These are phyloP conservation scores for Natator depressus DNA, from an alignment of 2,113 vertebrate species.

Conservation along the genomic window DNA sequence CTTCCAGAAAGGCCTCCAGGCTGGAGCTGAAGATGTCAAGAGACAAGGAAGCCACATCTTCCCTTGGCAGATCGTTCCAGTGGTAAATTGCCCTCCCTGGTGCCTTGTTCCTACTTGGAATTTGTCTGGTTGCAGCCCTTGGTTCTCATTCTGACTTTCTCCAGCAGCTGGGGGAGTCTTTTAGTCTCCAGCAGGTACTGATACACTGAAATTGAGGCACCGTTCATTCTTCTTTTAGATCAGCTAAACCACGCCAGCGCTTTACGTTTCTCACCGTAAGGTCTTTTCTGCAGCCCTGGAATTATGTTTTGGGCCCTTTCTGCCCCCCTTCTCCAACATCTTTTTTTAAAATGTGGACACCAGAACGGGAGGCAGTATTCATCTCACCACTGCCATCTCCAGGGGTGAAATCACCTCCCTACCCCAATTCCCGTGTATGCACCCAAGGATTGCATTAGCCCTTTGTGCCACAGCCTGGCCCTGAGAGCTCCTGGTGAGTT, in stretches of 20 bases:
- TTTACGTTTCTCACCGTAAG: background rate
- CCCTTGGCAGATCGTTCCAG: background rate
- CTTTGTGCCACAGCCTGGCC: background rate
- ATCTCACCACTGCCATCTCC: background rate
- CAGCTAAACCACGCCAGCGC: background rate
- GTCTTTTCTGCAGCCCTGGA: background rate
- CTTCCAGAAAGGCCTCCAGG: background rate
- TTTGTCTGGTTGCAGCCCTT: background rate
- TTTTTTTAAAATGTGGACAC: background rate
- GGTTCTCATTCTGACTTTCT: background rate
- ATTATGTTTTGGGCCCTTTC: background rate
- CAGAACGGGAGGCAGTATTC: background rate
- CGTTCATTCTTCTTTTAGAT: background rate
- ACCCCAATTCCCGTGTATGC: background rate
- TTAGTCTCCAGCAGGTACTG: background rate
- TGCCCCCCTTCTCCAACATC: background rate
- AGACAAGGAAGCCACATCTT: background rate
- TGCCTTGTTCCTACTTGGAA: background rate
- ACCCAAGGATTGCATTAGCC: background rate
- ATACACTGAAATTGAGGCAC: background rate
- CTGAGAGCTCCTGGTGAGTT: background rate
- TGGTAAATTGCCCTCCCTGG: background rate
- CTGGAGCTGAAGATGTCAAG: background rate
- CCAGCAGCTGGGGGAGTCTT: background rate
- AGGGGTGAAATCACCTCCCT: background rate